Percentiles rank a stretch among this genome's conserved stretches.
Evolutionary conservation across 2,113 vertebrate species (phyloP).

Genomic region (Erpornis zantholeuca): DNA sequence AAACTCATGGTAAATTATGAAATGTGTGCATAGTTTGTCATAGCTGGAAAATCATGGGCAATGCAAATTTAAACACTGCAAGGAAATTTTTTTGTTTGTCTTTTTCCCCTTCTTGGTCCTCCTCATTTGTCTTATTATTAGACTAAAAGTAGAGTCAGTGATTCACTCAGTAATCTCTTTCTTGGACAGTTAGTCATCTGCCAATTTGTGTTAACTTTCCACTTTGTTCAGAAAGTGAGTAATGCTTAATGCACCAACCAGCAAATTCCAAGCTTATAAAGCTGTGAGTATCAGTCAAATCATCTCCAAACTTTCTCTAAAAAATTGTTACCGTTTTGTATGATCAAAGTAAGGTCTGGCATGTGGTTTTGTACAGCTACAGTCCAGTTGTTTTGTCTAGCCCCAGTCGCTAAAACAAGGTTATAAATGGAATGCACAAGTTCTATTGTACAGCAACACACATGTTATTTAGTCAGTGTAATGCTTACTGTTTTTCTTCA

Average conservation of each 20-base stretch:
- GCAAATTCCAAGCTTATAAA: constrained; percentile 60
- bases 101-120: constrained; percentile 19
- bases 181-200: constrained; percentile 72
- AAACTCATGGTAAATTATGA: neutral
- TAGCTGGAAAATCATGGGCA: neutral
- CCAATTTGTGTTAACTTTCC: constrained; percentile 68
- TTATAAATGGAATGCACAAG: neutral
- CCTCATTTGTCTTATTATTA: constrained; percentile 53
- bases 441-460: neutral
- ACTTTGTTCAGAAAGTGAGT: constrained; percentile 64
- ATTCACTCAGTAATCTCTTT: constrained; percentile 69
- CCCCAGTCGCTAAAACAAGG: neutral
- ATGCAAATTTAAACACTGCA: neutral
- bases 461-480: neutral
- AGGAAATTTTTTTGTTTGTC: constrained; percentile 12
- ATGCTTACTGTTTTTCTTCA: neutral
- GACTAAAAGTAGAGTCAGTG: constrained; percentile 59
- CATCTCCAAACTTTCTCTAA: neutral
- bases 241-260: constrained; percentile 57
- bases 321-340: neutral
- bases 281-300: constrained; percentile 12
- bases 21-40: neutral
- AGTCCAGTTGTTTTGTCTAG: constrained; percentile 38
- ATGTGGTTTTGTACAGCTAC: neutral
- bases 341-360: constrained; percentile 23